These are phyloP conservation scores for Smittia sp. DNA, from an alignment of 2,888 invertebrate species.

Conservation along the genomic window DNA sequence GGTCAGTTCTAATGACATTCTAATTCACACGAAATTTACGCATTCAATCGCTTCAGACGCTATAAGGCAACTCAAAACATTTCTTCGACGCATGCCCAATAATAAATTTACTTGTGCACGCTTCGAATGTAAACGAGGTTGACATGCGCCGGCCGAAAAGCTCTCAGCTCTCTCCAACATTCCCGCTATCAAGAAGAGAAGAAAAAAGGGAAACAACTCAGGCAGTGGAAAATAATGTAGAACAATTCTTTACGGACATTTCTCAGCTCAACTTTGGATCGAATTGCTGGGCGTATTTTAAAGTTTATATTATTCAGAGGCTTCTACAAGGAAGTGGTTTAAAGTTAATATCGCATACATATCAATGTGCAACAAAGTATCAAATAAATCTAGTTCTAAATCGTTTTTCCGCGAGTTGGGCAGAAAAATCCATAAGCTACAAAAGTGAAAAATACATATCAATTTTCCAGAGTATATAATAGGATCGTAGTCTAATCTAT, in stretches of 20 bases:
- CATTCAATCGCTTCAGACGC: background rate
- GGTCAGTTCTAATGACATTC: constrained; percentile 16
- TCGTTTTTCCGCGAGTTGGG: background rate
- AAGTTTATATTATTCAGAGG: background rate
- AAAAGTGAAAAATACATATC: constrained; percentile 18
- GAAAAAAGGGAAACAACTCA: background rate
- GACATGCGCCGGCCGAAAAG: constrained; percentile 30
- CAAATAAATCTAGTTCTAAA: constrained; percentile 30
- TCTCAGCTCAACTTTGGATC: constrained; percentile 37
- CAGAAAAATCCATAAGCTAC: background rate
- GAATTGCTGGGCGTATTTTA: constrained; percentile 31
- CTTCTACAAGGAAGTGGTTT: background rate
- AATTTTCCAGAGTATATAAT: background rate
- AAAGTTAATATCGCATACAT: constrained; percentile 35
- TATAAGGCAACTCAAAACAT: constrained; percentile 24
- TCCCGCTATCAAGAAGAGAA: background rate
- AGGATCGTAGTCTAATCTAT: constrained; percentile 6
- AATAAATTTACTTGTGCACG: constrained; percentile 13
- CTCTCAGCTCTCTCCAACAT: constrained; percentile 19
- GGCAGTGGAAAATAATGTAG: constrained; percentile 19
- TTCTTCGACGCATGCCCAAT: constrained; percentile 13
- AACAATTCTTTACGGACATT: constrained; percentile 28
- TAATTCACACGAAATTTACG: constrained; percentile 28
- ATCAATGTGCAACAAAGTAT: constrained; percentile 38
- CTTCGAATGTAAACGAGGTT: background rate